Conservation (phyloP, 1,140 invertebrate genomes). For the Apis dorsata region DNA sequence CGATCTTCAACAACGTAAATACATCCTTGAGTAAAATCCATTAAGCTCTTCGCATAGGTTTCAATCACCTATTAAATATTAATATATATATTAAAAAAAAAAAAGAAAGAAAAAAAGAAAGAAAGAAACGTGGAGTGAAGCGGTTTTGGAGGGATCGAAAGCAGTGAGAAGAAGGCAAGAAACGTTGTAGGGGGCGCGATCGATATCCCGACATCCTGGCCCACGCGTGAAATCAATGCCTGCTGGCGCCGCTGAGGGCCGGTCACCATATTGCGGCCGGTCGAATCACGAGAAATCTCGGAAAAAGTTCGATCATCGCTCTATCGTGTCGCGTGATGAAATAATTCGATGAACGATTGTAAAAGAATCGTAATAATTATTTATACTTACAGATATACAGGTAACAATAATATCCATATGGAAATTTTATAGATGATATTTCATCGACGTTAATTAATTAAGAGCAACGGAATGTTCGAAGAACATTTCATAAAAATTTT, state of each 20-base stretch:
- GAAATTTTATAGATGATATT: too few relatives aligned
- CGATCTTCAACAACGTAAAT: too few relatives aligned
- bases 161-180: constrained; percentile 34
- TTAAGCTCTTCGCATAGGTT: not conserved
- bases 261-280: constrained; percentile 57
- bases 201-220: constrained; percentile 36
- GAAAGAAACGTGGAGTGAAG: not conserved
- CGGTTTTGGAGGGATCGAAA: constrained; percentile 29
- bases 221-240: constrained; percentile 47
- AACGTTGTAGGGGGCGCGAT: constrained; percentile 21
- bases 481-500: too few relatives aligned
- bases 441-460: too few relatives aligned
- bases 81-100: too few relatives aligned
- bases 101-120: not conserved
- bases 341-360: not conserved
- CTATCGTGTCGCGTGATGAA: not conserved
- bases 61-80: not conserved
- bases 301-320: not conserved
- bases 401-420: too few relatives aligned
- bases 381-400: too few relatives aligned
- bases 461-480: too few relatives aligned
- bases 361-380: not conserved
- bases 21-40: too few relatives aligned
- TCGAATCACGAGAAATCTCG: not conserved
- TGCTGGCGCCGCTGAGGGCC: constrained; percentile 31